These are phyloP conservation scores for Bombyx mandarina DNA, from an alignment of 1,140 invertebrate species.

Conservation along the genomic window DNA sequence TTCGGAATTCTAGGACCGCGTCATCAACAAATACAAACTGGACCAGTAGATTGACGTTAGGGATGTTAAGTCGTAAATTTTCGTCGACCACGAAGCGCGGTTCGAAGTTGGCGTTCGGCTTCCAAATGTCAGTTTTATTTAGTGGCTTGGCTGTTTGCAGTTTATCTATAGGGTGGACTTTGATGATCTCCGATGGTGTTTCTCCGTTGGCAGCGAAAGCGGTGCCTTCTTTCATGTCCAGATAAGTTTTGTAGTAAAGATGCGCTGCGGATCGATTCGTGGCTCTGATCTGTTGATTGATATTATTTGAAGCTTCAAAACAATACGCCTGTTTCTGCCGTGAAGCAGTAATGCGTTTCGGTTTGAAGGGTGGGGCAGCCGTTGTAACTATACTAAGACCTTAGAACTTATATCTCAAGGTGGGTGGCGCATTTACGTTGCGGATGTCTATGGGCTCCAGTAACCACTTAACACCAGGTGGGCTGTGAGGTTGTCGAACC, in stretches of 20 bases:
- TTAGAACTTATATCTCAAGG: too few species aligned
- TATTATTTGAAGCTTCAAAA: too few species aligned
- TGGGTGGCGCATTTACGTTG: too few species aligned
- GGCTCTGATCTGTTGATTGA: not conserved
- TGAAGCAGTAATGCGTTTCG: too few species aligned
- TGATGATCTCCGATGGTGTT: slow-evolving; percentile 1
- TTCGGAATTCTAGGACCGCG: not conserved
- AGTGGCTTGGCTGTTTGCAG: not conserved
- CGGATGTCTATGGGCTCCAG: too few species aligned
- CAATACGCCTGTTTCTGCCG: too few species aligned
- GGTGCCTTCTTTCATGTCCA: not conserved
- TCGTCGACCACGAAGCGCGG: not conserved
- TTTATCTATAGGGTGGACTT: not conserved
- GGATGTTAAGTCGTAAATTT: not conserved
- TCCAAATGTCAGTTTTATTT: not conserved
- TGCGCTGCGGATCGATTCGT: not conserved
- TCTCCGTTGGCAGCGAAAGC: not conserved
- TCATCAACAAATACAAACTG: not conserved
- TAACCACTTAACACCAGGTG: too few species aligned
- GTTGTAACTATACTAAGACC: too few species aligned
- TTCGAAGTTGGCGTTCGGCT: not conserved
- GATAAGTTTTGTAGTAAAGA: not conserved
- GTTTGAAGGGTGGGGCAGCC: too few species aligned
- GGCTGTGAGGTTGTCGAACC: too few species aligned
- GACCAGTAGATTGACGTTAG: not conserved